These are phyloP conservation scores for Drosophila pallidifrons DNA, from an alignment of 1,140 invertebrate species.

Conservation along the genomic window DNA sequence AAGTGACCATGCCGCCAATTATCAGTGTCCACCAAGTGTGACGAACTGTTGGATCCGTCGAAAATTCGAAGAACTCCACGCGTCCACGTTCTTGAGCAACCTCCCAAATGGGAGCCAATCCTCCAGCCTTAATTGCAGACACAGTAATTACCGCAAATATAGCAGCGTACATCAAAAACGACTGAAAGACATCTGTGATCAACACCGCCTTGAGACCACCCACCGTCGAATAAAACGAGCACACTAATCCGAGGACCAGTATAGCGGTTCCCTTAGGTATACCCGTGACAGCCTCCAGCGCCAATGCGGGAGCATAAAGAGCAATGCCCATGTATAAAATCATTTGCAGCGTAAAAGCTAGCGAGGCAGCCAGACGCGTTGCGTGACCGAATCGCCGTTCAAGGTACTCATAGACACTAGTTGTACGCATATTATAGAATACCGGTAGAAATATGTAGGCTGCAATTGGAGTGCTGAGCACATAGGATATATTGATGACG, in stretches of 20 bases:
- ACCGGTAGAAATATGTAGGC: slow-evolving; percentile 94
- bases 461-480: slow-evolving; percentile 92
- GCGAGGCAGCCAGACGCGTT: slow-evolving; percentile 89
- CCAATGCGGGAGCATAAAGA: slow-evolving; percentile 95
- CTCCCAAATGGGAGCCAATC: slow-evolving; percentile 88
- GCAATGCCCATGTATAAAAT: slow-evolving; percentile 97
- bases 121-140: slow-evolving; percentile 88
- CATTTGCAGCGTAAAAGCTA: slow-evolving; percentile 93
- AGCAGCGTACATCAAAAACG: slow-evolving; percentile 91
- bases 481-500: slow-evolving; percentile 92
- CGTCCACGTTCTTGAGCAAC: slow-evolving; percentile 88
- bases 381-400: slow-evolving; percentile 91
- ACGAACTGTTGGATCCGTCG: slow-evolving; percentile 89
- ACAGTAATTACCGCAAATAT: slow-evolving; percentile 91
- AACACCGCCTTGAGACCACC: slow-evolving; percentile 96
- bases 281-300: slow-evolving; percentile 94
- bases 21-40: slow-evolving; percentile 91
- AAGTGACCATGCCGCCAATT: slow-evolving; percentile 91
- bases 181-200: slow-evolving; percentile 94
- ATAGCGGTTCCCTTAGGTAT: slow-evolving; percentile 91
- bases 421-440: slow-evolving; percentile 93
- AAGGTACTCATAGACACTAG: slow-evolving; percentile 96
- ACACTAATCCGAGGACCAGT: slow-evolving; percentile 91
- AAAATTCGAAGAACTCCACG: slow-evolving; percentile 87
- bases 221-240: slow-evolving; percentile 94